Percentiles rank a stretch among this genome's conserved stretches.
phyloP scores from a whole-genome alignment of 2,888 invertebrate species.

The Drosophila affinis region DNA sequence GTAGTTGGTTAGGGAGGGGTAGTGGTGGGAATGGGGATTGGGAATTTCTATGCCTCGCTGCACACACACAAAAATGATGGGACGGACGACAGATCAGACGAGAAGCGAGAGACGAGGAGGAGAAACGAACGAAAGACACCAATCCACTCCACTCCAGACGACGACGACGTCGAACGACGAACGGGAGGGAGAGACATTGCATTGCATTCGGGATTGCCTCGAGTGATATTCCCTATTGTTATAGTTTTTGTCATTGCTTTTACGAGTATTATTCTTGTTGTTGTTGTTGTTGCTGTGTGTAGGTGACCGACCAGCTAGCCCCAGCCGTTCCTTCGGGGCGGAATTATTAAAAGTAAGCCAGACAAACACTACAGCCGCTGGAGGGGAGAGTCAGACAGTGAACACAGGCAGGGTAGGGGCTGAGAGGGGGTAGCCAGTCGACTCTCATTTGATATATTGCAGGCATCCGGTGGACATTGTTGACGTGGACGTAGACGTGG shows the following conservation, averaged over 20 bases:
- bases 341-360: constrained; percentile 72
- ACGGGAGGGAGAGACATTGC: constrained; percentile 36
- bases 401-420: too few relatives aligned
- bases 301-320: constrained; percentile 53
- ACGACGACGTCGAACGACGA: constrained; percentile 14
- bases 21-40: constrained; percentile 9
- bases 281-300: constrained; percentile 45
- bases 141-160: constrained; percentile 46
- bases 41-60: constrained; percentile 74
- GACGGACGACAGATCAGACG: constrained; percentile 19
- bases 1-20: constrained; percentile 1
- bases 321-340: constrained; percentile 54
- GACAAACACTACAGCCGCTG: constrained; percentile 14
- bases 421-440: constrained; percentile 31
- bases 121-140: not conserved
- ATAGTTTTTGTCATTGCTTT: constrained; percentile 63
- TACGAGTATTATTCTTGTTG: constrained; percentile 23
- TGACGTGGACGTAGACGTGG: constrained; percentile 44
- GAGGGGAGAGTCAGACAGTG: constrained; percentile 10
- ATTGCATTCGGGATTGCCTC: constrained; percentile 72
- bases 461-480: constrained; percentile 71
- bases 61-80: constrained; percentile 72
- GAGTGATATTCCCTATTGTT: constrained; percentile 59
- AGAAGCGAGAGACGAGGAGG: constrained; percentile 4
- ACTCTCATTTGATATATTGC: constrained; percentile 70